Percentiles rank a stretch among this genome's conserved stretches.
phyloP scores from a whole-genome alignment of 2,888 invertebrate genomes.

The Cephus sareptanus region DNA sequence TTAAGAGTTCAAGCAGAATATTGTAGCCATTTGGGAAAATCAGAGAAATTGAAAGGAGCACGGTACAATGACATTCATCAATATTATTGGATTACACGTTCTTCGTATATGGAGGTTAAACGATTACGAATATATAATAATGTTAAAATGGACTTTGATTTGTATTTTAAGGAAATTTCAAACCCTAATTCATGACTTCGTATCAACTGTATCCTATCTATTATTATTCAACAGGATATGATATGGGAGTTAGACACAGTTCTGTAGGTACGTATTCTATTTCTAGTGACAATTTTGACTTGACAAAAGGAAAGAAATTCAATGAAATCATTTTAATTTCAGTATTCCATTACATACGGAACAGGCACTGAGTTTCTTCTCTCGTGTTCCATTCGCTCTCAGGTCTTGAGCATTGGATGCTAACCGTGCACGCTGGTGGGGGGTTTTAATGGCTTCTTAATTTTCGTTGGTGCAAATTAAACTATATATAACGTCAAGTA shows the following conservation, averaged over 20 bases:
- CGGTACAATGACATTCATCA: not conserved
- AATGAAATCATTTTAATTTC: not conserved
- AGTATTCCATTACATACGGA: not conserved
- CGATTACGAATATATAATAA: not conserved
- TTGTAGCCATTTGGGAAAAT: not conserved
- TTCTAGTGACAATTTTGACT: not conserved
- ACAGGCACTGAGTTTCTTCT: not conserved
- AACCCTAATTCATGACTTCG: not conserved
- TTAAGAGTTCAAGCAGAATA: not conserved
- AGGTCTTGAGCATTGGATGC: not conserved
- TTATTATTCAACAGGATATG: not conserved
- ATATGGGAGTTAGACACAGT: not conserved
- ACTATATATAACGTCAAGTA: slow-evolving; percentile 21
- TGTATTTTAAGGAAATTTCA: not conserved
- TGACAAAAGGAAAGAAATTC: not conserved
- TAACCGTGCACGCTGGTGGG: not conserved
- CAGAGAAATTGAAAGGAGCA: not conserved
- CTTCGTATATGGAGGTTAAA: not conserved
- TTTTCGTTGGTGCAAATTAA: slow-evolving; percentile 27
- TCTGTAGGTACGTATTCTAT: not conserved
- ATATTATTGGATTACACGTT: not conserved
- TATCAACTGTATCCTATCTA: not conserved
- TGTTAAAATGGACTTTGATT: not conserved
- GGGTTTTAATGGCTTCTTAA: slow-evolving; percentile 31
- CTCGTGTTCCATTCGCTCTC: not conserved